These are phyloP conservation scores for Protonemura montana DNA, from an alignment of 2,888 invertebrate species.

Conservation along the genomic window DNA sequence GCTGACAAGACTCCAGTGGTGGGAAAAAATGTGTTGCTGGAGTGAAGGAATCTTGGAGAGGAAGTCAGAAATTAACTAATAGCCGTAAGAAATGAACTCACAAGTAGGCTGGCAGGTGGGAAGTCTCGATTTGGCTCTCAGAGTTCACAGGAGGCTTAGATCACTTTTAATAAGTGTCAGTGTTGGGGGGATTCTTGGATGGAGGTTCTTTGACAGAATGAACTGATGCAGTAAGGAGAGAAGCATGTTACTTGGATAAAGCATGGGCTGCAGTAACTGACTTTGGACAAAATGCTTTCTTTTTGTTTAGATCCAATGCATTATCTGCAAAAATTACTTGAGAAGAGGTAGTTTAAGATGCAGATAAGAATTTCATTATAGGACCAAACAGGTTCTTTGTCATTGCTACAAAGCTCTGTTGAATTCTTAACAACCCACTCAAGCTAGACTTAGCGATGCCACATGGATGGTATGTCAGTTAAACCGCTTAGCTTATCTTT, in stretches of 20 bases:
- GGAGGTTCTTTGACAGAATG: neutral
- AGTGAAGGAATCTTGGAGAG: neutral
- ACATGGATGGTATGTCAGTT: too few relatives aligned
- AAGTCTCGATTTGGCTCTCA: neutral
- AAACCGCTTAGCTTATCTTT: too few relatives aligned
- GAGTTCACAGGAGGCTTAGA: neutral
- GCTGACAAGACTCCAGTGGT: conserved; percentile 16
- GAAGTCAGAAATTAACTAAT: conserved; percentile 12
- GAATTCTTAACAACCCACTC: too few relatives aligned
- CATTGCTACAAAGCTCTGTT: too few relatives aligned
- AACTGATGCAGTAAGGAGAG: neutral
- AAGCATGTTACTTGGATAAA: too few relatives aligned
- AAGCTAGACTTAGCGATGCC: too few relatives aligned
- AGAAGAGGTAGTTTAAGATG: too few relatives aligned
- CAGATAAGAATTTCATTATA: neutral
- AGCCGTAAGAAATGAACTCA: neutral
- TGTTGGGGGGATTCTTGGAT: neutral
- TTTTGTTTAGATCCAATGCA: too few relatives aligned
- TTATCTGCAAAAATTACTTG: too few relatives aligned
- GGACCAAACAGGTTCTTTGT: too few relatives aligned
- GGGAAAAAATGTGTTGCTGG: neutral
- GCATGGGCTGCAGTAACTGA: too few relatives aligned
- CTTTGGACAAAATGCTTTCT: too few relatives aligned
- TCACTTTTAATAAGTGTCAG: neutral
- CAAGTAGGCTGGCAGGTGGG: neutral